Evolutionary conservation across 1,140 invertebrate species (phyloP).

Genomic region (Chionoecetes opilio): DNA sequence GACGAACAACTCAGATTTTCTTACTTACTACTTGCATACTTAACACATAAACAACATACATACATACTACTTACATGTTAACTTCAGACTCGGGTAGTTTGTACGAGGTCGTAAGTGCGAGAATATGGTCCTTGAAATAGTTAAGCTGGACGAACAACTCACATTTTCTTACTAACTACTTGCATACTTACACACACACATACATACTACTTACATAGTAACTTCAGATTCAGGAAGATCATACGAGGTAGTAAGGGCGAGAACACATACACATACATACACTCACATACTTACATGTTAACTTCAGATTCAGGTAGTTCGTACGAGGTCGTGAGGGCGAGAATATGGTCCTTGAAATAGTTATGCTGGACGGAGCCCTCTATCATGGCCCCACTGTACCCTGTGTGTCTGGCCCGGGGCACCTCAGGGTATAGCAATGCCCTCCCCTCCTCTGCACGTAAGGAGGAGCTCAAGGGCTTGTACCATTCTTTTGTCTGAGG

Average conservation of each 20-base stretch:
- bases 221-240: no score
- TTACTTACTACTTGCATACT: no score
- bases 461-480: background rate
- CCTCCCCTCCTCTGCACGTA: background rate
- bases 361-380: conserved; percentile 62
- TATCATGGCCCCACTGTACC: conserved; percentile 52
- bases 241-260: background rate
- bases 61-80: no score
- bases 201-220: no score
- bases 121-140: no score
- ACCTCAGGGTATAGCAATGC: conserved; percentile 69
- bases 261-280: background rate
- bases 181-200: no score
- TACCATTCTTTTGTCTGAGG: conserved; percentile 65
- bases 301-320: conserved; percentile 23
- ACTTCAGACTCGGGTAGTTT: no score
- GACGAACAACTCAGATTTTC: no score
- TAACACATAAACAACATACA: no score
- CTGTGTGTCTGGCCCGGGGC: conserved; percentile 52
- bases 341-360: conserved; percentile 69
- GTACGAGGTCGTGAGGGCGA: conserved; percentile 70
- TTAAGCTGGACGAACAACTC: no score
- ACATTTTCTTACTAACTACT: no score
- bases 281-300: background rate
- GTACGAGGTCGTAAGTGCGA: no score